Evolutionary conservation across 35 echinoderm and acorn worm species (phyloP).

Genomic region (Ophioderma brevispina): DNA sequence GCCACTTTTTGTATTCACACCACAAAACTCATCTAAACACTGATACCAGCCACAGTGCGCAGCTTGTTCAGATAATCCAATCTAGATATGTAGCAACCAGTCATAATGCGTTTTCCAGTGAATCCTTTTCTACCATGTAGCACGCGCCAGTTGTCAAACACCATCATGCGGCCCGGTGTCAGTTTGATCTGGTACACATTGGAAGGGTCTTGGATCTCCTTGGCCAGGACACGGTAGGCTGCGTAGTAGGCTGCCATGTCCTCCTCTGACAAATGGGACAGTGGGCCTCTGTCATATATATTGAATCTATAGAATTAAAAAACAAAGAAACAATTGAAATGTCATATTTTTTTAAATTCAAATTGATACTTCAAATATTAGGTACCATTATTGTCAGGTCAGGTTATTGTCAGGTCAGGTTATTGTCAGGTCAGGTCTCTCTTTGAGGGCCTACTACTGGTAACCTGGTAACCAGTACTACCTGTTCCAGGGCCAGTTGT

Average conservation of each 20-base stretch:
- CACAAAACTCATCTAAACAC: too few species aligned
- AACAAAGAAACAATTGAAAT: too few species aligned
- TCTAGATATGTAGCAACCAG: neutral
- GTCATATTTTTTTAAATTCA: too few species aligned
- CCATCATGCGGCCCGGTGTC: conserved; percentile 41
- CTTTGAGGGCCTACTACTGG: too few species aligned
- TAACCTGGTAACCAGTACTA: too few species aligned
- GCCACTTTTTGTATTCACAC: too few species aligned
- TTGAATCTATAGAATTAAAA: conserved; percentile 36
- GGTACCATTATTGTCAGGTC: too few species aligned
- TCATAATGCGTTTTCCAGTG: conserved; percentile 49
- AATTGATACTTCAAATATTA: too few species aligned
- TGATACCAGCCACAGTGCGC: neutral
- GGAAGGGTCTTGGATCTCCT: conserved; percentile 7
- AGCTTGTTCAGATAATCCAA: conserved; percentile 12
- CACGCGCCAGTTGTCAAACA: conserved; percentile 62
- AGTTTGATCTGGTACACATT: conserved; percentile 19
- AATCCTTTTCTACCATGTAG: conserved; percentile 45
- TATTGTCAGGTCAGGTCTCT: too few species aligned
- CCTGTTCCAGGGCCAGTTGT: too few species aligned
- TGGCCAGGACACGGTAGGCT: conserved; percentile 37
- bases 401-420: too few species aligned
- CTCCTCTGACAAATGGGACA: conserved; percentile 22
- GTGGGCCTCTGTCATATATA: neutral
- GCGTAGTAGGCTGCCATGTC: conserved; percentile 29